Base-by-base conservation (phyloP, 2,113 vertebrate genomes). In the Scopus umbretta region DNA sequence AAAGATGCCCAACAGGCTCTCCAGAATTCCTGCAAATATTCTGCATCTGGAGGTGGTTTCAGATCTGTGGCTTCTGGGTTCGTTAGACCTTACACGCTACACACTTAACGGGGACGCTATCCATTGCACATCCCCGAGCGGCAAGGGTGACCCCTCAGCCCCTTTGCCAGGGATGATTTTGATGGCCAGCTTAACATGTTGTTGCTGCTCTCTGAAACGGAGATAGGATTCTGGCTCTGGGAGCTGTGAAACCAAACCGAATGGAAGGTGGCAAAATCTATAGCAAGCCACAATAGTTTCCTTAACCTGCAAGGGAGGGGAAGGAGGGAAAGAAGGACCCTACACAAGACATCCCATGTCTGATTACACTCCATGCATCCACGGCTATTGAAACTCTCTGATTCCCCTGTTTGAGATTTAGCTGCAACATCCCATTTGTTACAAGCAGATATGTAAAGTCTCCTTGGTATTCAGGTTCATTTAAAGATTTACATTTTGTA, bases 401-500 rank as follows among this genome's bases (percentile, higher is more conserved):
- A 96, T 97, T 97, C 83, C 76, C 74, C 88, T 81, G 86, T 92
- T 96, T 96, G 92, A 97, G 96, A 96, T 94, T 94, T 86, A 94
- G 92, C 86, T 93, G 75, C 93, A 96, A 92, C 96, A 95, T 95
- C 96, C 94, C 94, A 79, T 97, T 97, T 97, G 96, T 96, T 97
- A 65, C 66, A 45, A 92, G 90, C 55, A 97, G 96, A 97, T 97
- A 97, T 96, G 94, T 97, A 85, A 97, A 91, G 62, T 94, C 96
- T 96, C 87, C 92, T 88, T 80, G 97, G 95, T 95, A 73, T 90
- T 96, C 91, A 94, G 94, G 91, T 97, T 98, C 97, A 98, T 98
- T 98, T 97, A 95, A 97, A 98, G 97, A 98, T 98, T 98, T 98
- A 97, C 98, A 98, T 98, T 97, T 98, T 97, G 81, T 92, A 98